phyloP scores from a whole-genome alignment of 92 coral and sea anemone genomes.

The Phenganax stokvisi region DNA sequence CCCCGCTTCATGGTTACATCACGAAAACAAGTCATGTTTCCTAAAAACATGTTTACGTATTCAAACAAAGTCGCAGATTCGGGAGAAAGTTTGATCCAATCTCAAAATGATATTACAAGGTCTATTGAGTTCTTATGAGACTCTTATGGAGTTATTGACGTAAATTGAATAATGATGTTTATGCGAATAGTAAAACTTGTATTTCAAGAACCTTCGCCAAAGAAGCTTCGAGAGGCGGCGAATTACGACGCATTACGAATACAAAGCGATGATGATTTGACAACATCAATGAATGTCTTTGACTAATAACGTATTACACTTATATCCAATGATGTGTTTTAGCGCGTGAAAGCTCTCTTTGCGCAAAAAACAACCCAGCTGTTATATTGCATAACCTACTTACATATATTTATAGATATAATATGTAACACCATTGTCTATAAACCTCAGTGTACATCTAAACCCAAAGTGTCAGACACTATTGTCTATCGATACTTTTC shows the following conservation, averaged over 20 bases:
- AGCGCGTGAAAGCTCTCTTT: too few relatives aligned
- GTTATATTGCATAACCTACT: too few relatives aligned
- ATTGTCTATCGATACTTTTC: neutral
- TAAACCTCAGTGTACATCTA: neutral
- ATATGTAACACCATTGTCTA: neutral
- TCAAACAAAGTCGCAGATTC: neutral
- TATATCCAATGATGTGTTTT: too few relatives aligned
- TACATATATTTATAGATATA: too few relatives aligned
- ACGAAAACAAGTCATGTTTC: neutral
- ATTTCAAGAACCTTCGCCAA: neutral
- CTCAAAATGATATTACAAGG: neutral
- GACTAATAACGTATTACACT: too few relatives aligned
- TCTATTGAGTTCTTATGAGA: neutral
- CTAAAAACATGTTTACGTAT: neutral
- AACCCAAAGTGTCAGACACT: neutral
- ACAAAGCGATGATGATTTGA: too few relatives aligned
- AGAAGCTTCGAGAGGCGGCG: neutral
- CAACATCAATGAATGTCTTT: too few relatives aligned
- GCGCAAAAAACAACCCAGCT: too few relatives aligned
- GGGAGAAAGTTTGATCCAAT: neutral
- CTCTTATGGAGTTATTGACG: constrained; percentile 10
- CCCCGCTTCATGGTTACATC: neutral
- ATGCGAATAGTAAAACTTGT: neutral
- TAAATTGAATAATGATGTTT: constrained; percentile 5
- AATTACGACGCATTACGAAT: neutral